Percentiles rank a stretch among this genome's conserved stretches.
phyloP scores from a whole-genome alignment of 2,888 invertebrate genomes.

The Dorcus hopei region DNA sequence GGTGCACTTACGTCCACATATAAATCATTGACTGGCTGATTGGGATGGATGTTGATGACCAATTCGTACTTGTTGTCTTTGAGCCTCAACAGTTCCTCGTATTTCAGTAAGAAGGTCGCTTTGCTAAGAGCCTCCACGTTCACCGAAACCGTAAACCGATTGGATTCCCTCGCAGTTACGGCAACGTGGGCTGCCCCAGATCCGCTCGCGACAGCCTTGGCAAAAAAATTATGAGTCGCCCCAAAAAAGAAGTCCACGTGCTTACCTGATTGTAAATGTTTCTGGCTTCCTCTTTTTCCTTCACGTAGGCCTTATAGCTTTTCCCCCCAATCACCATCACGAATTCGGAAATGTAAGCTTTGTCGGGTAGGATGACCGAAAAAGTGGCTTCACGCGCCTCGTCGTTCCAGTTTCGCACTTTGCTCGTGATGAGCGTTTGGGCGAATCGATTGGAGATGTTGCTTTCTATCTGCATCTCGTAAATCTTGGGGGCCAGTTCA shows the following conservation, averaged over 20 bases:
- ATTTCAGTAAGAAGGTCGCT: conserved; percentile 67
- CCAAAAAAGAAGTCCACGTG: background rate
- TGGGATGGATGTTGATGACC: conserved; percentile 66
- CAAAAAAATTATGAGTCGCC: background rate
- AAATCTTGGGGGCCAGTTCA: conserved; percentile 48
- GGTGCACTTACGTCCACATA: conserved; percentile 50
- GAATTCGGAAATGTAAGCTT: conserved; percentile 69
- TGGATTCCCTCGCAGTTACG: conserved; percentile 66
- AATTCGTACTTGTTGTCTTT: conserved; percentile 66
- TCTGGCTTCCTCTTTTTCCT: conserved; percentile 64
- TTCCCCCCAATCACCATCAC: conserved; percentile 64
- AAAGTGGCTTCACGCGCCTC: conserved; percentile 63
- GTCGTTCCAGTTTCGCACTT: conserved; percentile 60
- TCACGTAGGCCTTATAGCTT: conserved; percentile 62
- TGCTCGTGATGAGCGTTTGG: conserved; percentile 61
- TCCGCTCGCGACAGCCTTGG: conserved; percentile 57
- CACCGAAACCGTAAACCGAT: conserved; percentile 65
- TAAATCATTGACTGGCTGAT: conserved; percentile 62
- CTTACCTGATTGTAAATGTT: conserved; percentile 45
- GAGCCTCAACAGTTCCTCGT: conserved; percentile 67
- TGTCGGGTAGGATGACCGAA: conserved; percentile 64
- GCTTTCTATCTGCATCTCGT: conserved; percentile 60
- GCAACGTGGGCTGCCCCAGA: conserved; percentile 60
- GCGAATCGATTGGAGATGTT: conserved; percentile 65
- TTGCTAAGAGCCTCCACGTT: conserved; percentile 64